Base-by-base conservation (phyloP, 2,797 vertebrate species). In the Aplochiton taeniatus region DNA sequence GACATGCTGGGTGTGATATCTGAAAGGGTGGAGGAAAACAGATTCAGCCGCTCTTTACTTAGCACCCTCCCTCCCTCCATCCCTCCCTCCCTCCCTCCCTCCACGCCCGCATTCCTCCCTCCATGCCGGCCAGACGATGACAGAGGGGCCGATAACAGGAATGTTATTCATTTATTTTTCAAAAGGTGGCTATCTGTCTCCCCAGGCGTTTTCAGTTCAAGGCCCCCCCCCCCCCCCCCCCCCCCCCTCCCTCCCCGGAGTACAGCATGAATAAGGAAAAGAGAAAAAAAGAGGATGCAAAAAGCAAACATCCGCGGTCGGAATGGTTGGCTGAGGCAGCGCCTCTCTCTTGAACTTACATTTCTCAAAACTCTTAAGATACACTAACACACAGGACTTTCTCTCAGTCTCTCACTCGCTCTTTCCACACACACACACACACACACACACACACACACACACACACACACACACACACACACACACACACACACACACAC, bases 11-110 rank as follows among this genome's bases (percentile, higher is more conserved):
- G 82, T 86, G 87, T 86, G 87, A 87, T 86, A 83, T 87, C 82
- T 78, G 87, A 85, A 77, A 71, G 67, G 70, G 74, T 73, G 81
- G 70, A 41, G 41, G 55, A 83, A 85, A 87, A 89, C 81, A 85
- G 80, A 87, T 31, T 85, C 83, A 70, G 71, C 69, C 61, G 80
- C 79, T 85, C 85, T 87, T 83, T 83, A 83, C 80, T 87, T 87
- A 85, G 82, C 85, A 78, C 83, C 48, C 10, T 20, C 16, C 44
- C 43, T 42, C 68, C 70, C 74, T 10, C 47, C 16, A 5, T 9
- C 20, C 55, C 43, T 17, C 9, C 11, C 44, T 70, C 75, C 72
- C 58, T 70, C 68, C 56, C 4, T 14, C 41, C 71, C 72, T 57
- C 76, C 58, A 51, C 41, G 44, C 13, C 11, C 1, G 10, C 54